Conservation (phyloP, 2,113 vertebrate species). For the Platysteira castanea region DNA sequence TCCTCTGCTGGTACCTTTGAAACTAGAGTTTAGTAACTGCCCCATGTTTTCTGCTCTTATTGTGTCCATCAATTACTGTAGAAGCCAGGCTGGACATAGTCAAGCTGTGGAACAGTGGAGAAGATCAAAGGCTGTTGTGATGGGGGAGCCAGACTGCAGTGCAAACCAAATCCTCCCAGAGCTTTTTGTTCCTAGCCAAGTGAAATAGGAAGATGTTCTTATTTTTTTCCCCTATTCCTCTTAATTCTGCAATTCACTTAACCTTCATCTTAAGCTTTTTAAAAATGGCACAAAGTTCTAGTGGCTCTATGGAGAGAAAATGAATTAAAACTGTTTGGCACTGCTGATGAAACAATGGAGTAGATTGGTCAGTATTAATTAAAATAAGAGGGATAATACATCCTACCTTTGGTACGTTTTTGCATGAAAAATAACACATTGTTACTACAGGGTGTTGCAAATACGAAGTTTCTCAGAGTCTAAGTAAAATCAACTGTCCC, state of each 20-base stretch:
- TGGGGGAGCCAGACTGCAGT: neutral
- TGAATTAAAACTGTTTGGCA: neutral
- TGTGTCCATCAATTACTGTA: neutral
- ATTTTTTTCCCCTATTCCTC: neutral
- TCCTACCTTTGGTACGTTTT: neutral
- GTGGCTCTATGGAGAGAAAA: neutral
- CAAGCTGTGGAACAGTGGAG: neutral
- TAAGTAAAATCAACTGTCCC: neutral
- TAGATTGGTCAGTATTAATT: neutral
- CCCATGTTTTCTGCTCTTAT: neutral
- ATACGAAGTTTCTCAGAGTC: neutral
- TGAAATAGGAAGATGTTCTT: neutral
- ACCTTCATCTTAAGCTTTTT: neutral
- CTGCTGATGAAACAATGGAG: neutral
- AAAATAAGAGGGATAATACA: neutral
- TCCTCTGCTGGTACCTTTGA: neutral
- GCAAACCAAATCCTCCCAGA: neutral
- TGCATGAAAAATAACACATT: neutral
- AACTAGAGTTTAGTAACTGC: neutral
- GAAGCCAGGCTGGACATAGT: neutral
- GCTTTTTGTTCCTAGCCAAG: neutral
- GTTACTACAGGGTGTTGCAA: neutral
- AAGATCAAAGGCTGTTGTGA: neutral
- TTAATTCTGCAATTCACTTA: neutral
- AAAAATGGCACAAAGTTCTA: neutral